phyloP scores from a whole-genome alignment of 1,140 invertebrate species.

The Ptiloglossa arizonensis region DNA sequence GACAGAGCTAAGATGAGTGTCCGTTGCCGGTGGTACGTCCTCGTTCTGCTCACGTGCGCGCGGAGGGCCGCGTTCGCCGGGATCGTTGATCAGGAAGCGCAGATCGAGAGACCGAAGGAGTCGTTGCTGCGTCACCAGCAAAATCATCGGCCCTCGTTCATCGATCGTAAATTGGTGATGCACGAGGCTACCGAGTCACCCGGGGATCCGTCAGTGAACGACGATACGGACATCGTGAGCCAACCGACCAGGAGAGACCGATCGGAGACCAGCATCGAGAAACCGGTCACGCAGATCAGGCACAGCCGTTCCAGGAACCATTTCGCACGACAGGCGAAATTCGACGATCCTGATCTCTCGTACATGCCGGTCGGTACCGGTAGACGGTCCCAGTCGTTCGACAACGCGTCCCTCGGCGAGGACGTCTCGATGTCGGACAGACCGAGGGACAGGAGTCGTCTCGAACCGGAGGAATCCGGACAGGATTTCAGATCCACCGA shows the following conservation, averaged over 20 bases:
- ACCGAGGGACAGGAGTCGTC: background rate
- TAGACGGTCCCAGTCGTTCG: constrained; percentile 31
- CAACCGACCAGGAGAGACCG: background rate
- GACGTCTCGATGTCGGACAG: background rate
- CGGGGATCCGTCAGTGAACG: background rate
- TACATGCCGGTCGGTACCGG: constrained; percentile 10
- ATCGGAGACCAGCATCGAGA: constrained; percentile 65
- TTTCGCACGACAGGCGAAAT: constrained; percentile 64
- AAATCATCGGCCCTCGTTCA: constrained; percentile 72
- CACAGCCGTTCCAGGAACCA: constrained; percentile 75
- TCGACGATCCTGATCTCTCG: constrained; percentile 23
- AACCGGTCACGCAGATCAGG: constrained; percentile 69
- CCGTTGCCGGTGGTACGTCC: constrained; percentile 47
- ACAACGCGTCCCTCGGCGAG: constrained; percentile 22
- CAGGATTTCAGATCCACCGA: background rate
- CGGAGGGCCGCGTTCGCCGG: constrained; percentile 19
- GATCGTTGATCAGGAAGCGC: constrained; percentile 40
- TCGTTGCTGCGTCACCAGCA: constrained; percentile 74
- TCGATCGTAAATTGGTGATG: constrained; percentile 69
- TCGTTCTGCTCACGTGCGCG: constrained; percentile 53
- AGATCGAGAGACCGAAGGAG: constrained; percentile 69
- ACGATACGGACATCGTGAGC: background rate
- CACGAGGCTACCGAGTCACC: background rate
- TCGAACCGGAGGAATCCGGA: background rate
- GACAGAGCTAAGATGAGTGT: constrained; percentile 55